Evolutionary conservation across 1,140 invertebrate species (phyloP).

Genomic region (Diabrotica undecimpunctata): DNA sequence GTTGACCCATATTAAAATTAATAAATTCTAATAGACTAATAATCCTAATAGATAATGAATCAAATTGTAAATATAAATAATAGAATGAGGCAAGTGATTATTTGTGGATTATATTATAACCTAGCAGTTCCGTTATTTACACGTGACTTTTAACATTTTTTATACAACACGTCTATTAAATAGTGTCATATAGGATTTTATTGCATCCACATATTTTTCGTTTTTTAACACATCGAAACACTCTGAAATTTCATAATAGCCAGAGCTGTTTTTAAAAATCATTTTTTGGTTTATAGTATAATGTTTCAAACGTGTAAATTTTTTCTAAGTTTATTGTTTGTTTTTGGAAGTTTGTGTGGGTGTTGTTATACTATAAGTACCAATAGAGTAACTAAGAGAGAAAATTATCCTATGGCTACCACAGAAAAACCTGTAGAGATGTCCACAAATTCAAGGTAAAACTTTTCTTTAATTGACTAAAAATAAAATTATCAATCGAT

Average conservation of each 20-base stretch:
- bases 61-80: slow-evolving; percentile 11
- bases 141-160: slow-evolving; percentile 16
- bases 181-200: slow-evolving; percentile 25
- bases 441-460: slow-evolving; percentile 11
- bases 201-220: slow-evolving; percentile 17
- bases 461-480: background rate
- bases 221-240: too few relatives aligned
- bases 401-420: slow-evolving; percentile 14
- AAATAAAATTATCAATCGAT: background rate
- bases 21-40: too few relatives aligned
- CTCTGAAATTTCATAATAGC: slow-evolving; percentile 3
- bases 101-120: background rate
- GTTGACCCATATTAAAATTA: background rate
- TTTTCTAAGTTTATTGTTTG: slow-evolving; percentile 9
- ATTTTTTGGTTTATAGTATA: too few relatives aligned
- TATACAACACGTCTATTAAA: background rate
- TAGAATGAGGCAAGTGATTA: background rate
- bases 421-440: slow-evolving; percentile 7
- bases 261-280: slow-evolving; percentile 7
- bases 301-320: background rate
- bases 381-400: slow-evolving; percentile 1
- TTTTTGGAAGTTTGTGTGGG: slow-evolving; percentile 3
- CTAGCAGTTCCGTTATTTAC: slow-evolving; percentile 38
- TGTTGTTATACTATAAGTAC: slow-evolving; percentile 1
- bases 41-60: too few relatives aligned